These are phyloP conservation scores for Ivindomyrus marchei DNA, from an alignment of 2,113 vertebrate genomes.

Conservation along the genomic window DNA sequence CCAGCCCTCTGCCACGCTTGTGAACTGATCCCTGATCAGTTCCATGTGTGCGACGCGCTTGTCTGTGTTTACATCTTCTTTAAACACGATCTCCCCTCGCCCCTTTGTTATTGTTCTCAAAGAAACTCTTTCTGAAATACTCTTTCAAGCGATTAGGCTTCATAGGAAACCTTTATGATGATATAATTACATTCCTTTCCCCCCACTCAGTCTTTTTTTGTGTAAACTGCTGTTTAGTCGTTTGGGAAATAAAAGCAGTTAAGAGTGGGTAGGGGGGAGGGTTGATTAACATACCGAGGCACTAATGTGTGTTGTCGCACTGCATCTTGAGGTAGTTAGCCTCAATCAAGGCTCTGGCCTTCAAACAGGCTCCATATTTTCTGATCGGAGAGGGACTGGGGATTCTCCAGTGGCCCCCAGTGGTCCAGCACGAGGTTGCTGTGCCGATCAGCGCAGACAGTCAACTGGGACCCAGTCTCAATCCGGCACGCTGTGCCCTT, in stretches of 20 bases:
- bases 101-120: conserved; percentile 24
- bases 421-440: no score
- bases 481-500: background rate
- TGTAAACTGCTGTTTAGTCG: conserved; percentile 25
- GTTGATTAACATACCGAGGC: conserved; percentile 52
- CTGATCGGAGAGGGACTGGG: background rate
- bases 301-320: conserved; percentile 34
- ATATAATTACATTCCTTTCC: conserved; percentile 48
- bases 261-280: conserved; percentile 33
- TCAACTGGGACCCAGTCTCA: background rate
- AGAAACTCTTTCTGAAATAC: conserved; percentile 32
- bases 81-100: conserved; percentile 11
- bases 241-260: conserved; percentile 33
- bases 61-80: conserved; percentile 17
- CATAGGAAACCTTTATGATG: conserved; percentile 43
- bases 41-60: conserved; percentile 25
- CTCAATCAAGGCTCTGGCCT: conserved; percentile 42
- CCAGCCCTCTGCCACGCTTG: conserved; percentile 5
- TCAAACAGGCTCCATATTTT: background rate
- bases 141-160: conserved; percentile 37
- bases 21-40: conserved; percentile 22
- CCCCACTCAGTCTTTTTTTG: conserved; percentile 25
- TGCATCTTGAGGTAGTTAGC: conserved; percentile 63
- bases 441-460: background rate
- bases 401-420: background rate